Evolutionary conservation across 2,888 invertebrate genomes (phyloP), one percentile per base, ranked within the genome.

Genomic region (Pogonocherus hispidulus): DNA sequence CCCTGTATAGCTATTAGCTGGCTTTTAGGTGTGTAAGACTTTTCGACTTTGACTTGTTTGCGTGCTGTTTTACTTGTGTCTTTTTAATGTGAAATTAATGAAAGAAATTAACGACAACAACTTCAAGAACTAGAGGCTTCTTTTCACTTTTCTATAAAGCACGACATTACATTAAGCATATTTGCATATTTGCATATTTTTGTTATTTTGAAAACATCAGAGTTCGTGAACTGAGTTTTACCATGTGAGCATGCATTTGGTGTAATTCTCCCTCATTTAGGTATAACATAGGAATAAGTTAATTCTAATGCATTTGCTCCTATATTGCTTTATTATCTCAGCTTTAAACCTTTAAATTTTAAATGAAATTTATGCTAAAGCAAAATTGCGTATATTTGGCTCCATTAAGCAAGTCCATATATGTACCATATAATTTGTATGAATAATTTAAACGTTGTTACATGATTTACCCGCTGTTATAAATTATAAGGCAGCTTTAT

Each of bases 291-390:
- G n/a, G n/a, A n/a, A n/a, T n/a, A n/a, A n/a, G n/a, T n/a, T 54
- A 27, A 6, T 27, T 27, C 23, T 35, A 54, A 27, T 23, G 11
- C 11, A 16, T 32, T 18, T 54, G 32, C 32, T 54, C 16, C 14
- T 16, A 14, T 54, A 54, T 32, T 54, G 54, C 54, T 54, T 27
- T 54, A 54, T 32, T 54, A 54, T 54, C 54, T 54, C 54, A 11
- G 35, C 54, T 27, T 27, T 32, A 54, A 54, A 27, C 14, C 23
- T 27, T 54, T 54, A 32, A 27, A 54, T 32, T 32, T 54, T 54
- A 35, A 54, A 54, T 32, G 54, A 27, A n/a, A 54, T 54, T 54
- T 54, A 54, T 54, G 54, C 54, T 54, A 54, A 54, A 27, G 14
- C 32, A 27, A 54, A 54, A 54, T 35, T 18, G 54, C 54, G 16